Percentiles rank a stretch among this genome's conserved stretches.
These are phyloP conservation scores for Silurus lanzhouensis DNA, from an alignment of 2,797 vertebrate species.

Conservation along the genomic window DNA sequence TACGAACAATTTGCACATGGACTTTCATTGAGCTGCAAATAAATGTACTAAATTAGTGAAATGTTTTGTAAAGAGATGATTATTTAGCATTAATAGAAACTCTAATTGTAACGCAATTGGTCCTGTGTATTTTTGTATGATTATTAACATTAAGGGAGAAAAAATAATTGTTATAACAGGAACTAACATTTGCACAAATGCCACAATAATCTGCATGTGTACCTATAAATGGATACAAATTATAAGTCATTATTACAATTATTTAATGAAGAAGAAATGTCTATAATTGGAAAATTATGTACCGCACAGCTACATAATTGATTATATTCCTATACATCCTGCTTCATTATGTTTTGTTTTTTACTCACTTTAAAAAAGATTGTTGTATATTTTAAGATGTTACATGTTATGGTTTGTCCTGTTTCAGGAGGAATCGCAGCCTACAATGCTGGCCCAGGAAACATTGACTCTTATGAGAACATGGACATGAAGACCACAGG, in stretches of 20 bases:
- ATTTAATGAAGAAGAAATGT: neutral
- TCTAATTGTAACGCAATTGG: neutral
- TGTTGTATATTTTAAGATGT: neutral
- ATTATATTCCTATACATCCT: neutral
- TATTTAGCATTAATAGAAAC: neutral
- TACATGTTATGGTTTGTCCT: neutral
- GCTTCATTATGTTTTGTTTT: neutral
- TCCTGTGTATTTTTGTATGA: neutral
- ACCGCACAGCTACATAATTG: neutral
- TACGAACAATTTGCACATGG: neutral
- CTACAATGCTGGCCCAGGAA: slow-evolving; percentile 58
- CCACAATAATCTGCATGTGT: neutral
- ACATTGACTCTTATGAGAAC: slow-evolving; percentile 47
- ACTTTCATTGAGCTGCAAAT: neutral
- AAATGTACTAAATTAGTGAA: neutral
- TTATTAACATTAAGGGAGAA: neutral
- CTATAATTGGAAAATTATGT: neutral
- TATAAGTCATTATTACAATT: too few species aligned
- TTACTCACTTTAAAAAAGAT: neutral
- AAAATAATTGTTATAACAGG: neutral
- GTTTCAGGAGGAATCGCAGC: slow-evolving; percentile 61
- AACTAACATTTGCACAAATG: neutral
- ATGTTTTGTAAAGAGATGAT: neutral
- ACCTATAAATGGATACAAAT: neutral
- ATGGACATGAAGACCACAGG: slow-evolving; percentile 60